phyloP scores from a whole-genome alignment of 92 coral and sea anemone genomes.

The Parazoanthus swiftii region DNA sequence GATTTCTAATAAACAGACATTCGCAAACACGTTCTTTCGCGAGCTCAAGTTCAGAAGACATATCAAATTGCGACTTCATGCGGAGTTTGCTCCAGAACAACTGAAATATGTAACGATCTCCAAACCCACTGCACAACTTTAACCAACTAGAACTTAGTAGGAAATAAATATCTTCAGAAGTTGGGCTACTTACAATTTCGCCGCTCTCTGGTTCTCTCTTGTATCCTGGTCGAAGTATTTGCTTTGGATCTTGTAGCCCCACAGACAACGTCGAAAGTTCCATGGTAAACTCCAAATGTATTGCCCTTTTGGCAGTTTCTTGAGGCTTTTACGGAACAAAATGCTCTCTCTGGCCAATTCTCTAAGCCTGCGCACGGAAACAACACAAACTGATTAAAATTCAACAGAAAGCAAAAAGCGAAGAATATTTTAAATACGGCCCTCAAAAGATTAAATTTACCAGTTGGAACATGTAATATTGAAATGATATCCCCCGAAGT shows the following conservation, averaged over 20 bases:
- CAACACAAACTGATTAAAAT: conserved; percentile 39
- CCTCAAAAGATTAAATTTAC: conserved; percentile 46
- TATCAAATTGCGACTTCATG: conserved; percentile 46
- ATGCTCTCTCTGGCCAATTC: neutral
- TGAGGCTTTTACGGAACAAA: neutral
- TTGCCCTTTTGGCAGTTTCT: conserved; percentile 42
- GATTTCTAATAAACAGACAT: conserved; percentile 27
- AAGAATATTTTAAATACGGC: conserved; percentile 40
- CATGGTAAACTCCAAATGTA: conserved; percentile 43
- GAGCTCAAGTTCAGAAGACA: conserved; percentile 34
- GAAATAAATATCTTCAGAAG: conserved; percentile 28
- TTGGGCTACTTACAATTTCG: conserved; percentile 66
- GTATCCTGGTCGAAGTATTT: conserved; percentile 58
- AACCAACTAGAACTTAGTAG: neutral
- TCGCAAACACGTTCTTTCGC: conserved; percentile 30
- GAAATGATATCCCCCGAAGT: conserved; percentile 28
- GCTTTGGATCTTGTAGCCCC: conserved; percentile 50
- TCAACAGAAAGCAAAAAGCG: conserved; percentile 45
- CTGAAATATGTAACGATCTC: conserved; percentile 18
- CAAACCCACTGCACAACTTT: conserved; percentile 21
- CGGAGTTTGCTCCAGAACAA: conserved; percentile 29
- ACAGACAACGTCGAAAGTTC: conserved; percentile 44
- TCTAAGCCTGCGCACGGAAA: conserved; percentile 43
- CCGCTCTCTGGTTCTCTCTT: conserved; percentile 64
- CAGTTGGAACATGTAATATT: conserved; percentile 47